Percentiles rank a stretch among this genome's conserved stretches.
Evolutionary conservation across 1,140 invertebrate genomes (phyloP).

Genomic region (Microplitis demolitor): DNA sequence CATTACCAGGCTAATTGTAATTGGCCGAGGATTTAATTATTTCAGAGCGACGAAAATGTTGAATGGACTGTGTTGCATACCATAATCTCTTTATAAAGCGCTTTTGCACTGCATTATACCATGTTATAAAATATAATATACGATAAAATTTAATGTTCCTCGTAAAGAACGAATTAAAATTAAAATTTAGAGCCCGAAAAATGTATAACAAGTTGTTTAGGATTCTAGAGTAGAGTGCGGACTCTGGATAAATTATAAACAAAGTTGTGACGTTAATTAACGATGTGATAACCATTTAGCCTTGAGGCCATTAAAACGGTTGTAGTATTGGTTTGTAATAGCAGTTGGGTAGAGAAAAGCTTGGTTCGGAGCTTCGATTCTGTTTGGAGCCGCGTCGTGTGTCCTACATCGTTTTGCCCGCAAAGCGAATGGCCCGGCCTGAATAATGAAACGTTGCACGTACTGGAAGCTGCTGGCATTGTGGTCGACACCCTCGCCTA

Average conservation of each 20-base stretch:
- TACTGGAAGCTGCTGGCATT: neutral
- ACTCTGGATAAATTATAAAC: neutral
- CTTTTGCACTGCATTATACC: too few relatives aligned
- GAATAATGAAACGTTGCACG: slow-evolving; percentile 16
- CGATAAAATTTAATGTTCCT: neutral
- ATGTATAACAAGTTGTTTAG: neutral
- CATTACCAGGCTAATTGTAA: slow-evolving; percentile 1
- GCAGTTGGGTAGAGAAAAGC: neutral
- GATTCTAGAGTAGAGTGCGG: neutral
- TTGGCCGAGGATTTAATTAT: neutral
- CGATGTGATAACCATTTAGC: neutral
- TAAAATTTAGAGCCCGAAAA: neutral
- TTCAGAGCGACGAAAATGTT: neutral
- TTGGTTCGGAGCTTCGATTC: too few relatives aligned
- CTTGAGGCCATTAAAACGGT: neutral
- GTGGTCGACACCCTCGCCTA: neutral
- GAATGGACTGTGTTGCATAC: neutral
- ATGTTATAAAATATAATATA: neutral
- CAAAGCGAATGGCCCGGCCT: slow-evolving; percentile 8
- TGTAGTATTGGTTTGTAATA: slow-evolving; percentile 12
- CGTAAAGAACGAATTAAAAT: neutral
- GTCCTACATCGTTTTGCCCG: slow-evolving; percentile 1
- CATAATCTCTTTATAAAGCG: too few relatives aligned
- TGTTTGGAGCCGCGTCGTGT: too few relatives aligned
- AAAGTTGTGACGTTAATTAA: neutral